Base-by-base conservation (phyloP, 2,888 invertebrate species). In the Caenorhabditis angaria region DNA sequence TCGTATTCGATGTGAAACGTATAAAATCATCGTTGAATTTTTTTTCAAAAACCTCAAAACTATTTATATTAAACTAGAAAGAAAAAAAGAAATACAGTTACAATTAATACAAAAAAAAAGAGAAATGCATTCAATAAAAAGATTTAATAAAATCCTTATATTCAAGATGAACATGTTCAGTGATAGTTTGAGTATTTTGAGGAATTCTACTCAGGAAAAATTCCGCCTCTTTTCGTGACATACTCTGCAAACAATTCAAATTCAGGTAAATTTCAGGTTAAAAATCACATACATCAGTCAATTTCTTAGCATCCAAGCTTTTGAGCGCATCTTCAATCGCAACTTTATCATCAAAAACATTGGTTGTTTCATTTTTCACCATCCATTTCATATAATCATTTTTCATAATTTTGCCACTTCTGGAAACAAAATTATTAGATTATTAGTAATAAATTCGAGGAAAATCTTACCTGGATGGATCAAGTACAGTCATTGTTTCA, bases 141-240 rank as follows among this genome's bases (percentile, higher is more conserved):
- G 64, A 64, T 50, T 69, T 57, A 28, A 69, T 61, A 57, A 69
- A 69, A 27, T 69, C 69, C 18, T 69, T 64, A 53, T 69, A 69
- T 51, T 69, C 69, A 20, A 69, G 53, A 22, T 69, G 64, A 20
- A 69, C 48, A 22, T 69, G 69, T 12, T 69, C 69, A 2, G 69
- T 61, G 53, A 61, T 55, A 6, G 69, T 69, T 18, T 69, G 61
- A 22, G 69, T 57, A 41, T 64, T 64, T 24, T 53, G 54, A 12
- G 56, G 64, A 22, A 69, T 69, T 35, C 64, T 64, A 6, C 64
- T 50, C 69, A 64, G 61, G 64, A 69, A 69, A 35, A 69, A 69
- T 41, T 69, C 69, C 14, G 69, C 69, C 24, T 69, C 69, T 56
- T 69, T 69, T 22, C 69, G 62, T 18, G 69, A 64, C 69, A 69